Base-by-base conservation (phyloP, 2,113 vertebrate genomes). In the Strix aluco region DNA sequence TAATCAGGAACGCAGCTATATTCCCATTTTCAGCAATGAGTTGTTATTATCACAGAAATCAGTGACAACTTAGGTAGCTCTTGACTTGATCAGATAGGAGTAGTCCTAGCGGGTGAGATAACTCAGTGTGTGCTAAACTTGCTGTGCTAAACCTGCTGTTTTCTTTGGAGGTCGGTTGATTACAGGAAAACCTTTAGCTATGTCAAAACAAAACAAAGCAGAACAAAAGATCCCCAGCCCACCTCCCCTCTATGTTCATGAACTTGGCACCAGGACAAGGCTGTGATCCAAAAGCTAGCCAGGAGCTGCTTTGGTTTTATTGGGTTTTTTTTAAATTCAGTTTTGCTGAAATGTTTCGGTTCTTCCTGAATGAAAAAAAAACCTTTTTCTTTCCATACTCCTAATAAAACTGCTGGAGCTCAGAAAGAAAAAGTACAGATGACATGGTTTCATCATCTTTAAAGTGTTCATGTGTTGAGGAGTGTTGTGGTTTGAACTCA, bases 151-250 rank as follows among this genome's bases (percentile, higher is more conserved):
- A 40, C 40, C 10, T 40, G 40, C 40, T 40, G 40, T 40, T 94
- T 87, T 87, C 84, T 90, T 79, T 61, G 75, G 78, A 75, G 72
- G 70, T 22, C 2, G 5, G 27, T 79, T 91, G 84, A 87, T 80
- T 92, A 57, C 74, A 93, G 93, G 88, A 94, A 92, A 88, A 86
- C n/a, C 49, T 93, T 94, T 34, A 55, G 51, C 67, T 62, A 11
- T 67, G 82, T 90, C 86, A 93, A 95, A 92, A 66, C 81, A 88
- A 94, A 80, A 8, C 14, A 93, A 95, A 92, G 61, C 81, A 88
- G 92, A 80, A 8, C 14, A 65, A 85, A 79, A 94, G 71, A 40
- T 73, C 25, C 42, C n/a, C 69, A 86, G 47, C 77, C 38, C 70
- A 67, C 30, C 72, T 78, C 54, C 81, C 62, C n/a, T 81, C 57